phyloP scores from a whole-genome alignment of 2,888 invertebrate genomes.

The Caenorhabditis sulstoni region DNA sequence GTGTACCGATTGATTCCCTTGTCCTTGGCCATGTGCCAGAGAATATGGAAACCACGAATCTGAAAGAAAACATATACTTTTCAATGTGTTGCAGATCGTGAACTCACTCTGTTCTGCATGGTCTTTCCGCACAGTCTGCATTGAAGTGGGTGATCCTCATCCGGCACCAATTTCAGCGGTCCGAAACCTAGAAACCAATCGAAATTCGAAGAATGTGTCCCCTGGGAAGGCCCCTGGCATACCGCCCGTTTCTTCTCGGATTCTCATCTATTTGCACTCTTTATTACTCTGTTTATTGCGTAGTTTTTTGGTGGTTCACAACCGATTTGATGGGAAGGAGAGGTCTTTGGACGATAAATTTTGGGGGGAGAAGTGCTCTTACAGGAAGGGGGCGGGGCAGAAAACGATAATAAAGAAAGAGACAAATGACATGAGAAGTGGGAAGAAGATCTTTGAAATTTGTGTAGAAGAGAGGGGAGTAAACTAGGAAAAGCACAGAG shows the following conservation, averaged over 20 bases:
- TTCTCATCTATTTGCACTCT: neutral
- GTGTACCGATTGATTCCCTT: constrained; percentile 79
- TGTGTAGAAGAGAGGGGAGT: neutral
- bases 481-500: neutral
- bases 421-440: constrained; percentile 9
- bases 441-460: neutral
- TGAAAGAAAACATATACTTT: no score
- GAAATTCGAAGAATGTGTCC: constrained; percentile 1
- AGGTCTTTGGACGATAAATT: neutral
- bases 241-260: constrained; percentile 1
- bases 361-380: constrained; percentile 6
- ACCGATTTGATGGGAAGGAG: constrained; percentile 24
- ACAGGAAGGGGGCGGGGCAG: neutral
- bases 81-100: neutral
- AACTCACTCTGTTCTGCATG: constrained; percentile 74
- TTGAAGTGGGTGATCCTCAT: constrained; percentile 77
- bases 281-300: constrained; percentile 20
- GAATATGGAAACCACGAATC: constrained; percentile 79
- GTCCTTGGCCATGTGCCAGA: constrained; percentile 79
- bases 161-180: constrained; percentile 54
- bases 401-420: neutral
- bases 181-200: constrained; percentile 29
- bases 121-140: constrained; percentile 79
- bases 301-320: constrained; percentile 30
- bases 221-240: neutral